These are phyloP conservation scores for Tarsius wallacei DNA, from an alignment of 2,797 vertebrate genomes.

Conservation along the genomic window DNA sequence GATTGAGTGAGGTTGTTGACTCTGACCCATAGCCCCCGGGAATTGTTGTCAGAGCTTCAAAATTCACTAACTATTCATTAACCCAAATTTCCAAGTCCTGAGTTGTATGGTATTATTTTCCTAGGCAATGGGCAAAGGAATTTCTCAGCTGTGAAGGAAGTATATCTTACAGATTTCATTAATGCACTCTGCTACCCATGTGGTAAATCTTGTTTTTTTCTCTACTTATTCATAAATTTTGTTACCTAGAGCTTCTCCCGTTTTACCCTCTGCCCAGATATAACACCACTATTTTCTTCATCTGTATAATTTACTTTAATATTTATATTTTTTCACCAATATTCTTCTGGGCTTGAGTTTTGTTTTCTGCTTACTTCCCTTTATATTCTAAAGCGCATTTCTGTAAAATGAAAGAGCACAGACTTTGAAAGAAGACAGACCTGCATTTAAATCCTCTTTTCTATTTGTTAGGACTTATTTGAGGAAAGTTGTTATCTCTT, in stretches of 20 bases:
- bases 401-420: not conserved
- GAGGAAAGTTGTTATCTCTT: not conserved
- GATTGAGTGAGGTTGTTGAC: not conserved
- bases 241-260: not conserved
- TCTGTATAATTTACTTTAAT: not conserved
- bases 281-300: not conserved
- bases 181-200: accelerated
- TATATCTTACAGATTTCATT: not conserved
- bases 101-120: not conserved
- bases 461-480: not conserved
- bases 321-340: not conserved
- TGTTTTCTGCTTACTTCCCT: not conserved
- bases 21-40: no score
- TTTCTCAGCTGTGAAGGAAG: not conserved
- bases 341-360: not conserved
- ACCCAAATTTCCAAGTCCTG: not conserved
- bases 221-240: not conserved
- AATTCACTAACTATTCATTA: slow-evolving; percentile 65
- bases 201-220: not conserved
- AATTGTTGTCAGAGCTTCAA: slow-evolving; percentile 13
- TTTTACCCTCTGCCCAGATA: not conserved
- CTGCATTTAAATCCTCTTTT: not conserved
- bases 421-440: not conserved
- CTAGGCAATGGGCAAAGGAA: not conserved
- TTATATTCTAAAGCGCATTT: not conserved